Evolutionary conservation across 2,797 vertebrate species (phyloP), one percentile per base, ranked within the genome.

Genomic region (Anomalospiza imberbis): DNA sequence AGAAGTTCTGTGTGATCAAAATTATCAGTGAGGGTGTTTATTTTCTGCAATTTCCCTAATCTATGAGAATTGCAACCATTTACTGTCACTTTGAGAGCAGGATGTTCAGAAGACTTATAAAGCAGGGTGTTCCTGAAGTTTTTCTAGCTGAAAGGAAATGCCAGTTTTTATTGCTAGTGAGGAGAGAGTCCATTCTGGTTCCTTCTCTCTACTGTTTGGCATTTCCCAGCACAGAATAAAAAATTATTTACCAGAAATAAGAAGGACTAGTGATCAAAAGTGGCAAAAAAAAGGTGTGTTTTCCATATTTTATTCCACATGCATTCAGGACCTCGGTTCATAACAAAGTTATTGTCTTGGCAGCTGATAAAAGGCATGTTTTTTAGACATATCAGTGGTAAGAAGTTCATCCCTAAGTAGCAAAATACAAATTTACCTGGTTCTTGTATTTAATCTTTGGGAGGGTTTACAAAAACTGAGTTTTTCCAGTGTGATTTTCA

Each of bases 111-210:
- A 89, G 82, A 79, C 75, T 78, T 73, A 51, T 9, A 47, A 79
- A 70, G 36, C 36, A 67, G 17, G 51, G 38, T 73, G 42, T 63
- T 82, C 83, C 25, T 28, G 45, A 70, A 85, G 55, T 18, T 72
- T 76, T 91, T 71, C 22, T 66, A 67, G 50, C 40, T 87, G 76
- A 93, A 94, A 89, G 60, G 48, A 89, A 92, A 89, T 29, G 34
- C 24, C n/a, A 75, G 26, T 48, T 96, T 96, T 95, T 94, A 89
- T 84, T 32, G 24, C 80, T 72, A 87, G 34, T 57, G 72, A 93
- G 70, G 62, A 90, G 24, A 70, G 31, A 75, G 88, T 85, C 88
- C 57, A 54, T 89, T 95, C 58, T 95, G 48, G 72, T 51, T 80
- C 10, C 31, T 80, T 80, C 24, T 81, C 24, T 42, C 38, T 88